Evolutionary conservation across 2,113 vertebrate species (phyloP).

Genomic region (Mesoclemmys tuberculata): DNA sequence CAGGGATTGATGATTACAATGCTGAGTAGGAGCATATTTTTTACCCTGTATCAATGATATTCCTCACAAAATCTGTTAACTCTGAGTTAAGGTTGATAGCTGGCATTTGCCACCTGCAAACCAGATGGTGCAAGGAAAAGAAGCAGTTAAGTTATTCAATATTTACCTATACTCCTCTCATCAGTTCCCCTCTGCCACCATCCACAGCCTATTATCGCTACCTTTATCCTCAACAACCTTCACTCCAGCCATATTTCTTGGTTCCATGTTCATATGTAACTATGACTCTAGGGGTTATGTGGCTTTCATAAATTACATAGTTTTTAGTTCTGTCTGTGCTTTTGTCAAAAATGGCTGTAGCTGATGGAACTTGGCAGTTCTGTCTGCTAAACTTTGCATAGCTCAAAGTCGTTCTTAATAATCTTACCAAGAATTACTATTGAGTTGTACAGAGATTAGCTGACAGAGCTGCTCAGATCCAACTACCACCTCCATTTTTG

Average conservation of each 20-base stretch:
- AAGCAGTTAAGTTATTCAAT: not conserved
- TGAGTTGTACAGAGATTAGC: not conserved
- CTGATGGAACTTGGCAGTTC: not conserved
- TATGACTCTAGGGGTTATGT: not conserved
- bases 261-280: too few relatives aligned
- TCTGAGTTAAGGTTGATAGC: not conserved
- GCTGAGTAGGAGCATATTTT: too few relatives aligned
- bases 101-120: not conserved
- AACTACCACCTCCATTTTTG: not conserved
- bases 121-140: not conserved
- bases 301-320: not conserved
- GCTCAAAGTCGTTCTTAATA: not conserved
- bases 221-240: not conserved
- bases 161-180: not conserved
- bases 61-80: not conserved
- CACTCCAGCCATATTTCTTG: not conserved
- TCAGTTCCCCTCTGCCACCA: not conserved
- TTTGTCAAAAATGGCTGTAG: not conserved
- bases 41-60: not conserved
- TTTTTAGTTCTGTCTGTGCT: not conserved
- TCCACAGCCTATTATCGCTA: too few relatives aligned
- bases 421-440: not conserved
- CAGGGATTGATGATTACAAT: too few relatives aligned
- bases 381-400: not conserved
- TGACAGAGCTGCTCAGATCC: not conserved